Evolutionary conservation across 2,888 invertebrate genomes (phyloP).

Genomic region (Drosophila ezoana): DNA sequence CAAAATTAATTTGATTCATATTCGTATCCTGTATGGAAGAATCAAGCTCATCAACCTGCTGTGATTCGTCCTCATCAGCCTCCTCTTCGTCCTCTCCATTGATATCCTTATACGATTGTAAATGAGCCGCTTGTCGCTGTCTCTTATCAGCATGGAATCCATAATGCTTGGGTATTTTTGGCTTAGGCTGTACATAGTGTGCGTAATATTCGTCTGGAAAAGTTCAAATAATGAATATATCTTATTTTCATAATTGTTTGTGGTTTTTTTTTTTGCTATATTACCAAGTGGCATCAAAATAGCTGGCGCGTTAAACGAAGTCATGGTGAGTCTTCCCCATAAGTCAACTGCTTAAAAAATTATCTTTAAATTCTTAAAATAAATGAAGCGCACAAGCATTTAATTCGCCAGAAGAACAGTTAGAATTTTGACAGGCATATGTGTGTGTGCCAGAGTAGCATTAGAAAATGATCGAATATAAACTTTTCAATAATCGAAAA

Average conservation of each 20-base stretch:
- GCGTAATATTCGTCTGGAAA: slow-evolving; percentile 51
- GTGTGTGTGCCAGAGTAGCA: not conserved
- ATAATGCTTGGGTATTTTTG: slow-evolving; percentile 37
- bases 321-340: slow-evolving; percentile 9
- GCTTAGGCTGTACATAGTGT: slow-evolving; percentile 39
- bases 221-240: not conserved
- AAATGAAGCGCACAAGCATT: not conserved
- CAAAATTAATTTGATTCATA: slow-evolving; percentile 33
- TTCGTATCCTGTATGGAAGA: slow-evolving; percentile 14
- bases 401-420: slow-evolving; percentile 40
- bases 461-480: not conserved
- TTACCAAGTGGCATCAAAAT: slow-evolving; percentile 37
- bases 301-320: not conserved
- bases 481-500: not conserved
- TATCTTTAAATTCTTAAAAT: not conserved
- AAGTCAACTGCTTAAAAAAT: not conserved
- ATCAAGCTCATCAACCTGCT: slow-evolving; percentile 13
- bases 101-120: slow-evolving; percentile 48
- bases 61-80: slow-evolving; percentile 10
- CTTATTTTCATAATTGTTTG: not conserved
- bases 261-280: not conserved
- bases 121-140: slow-evolving; percentile 45
- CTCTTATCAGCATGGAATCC: not conserved
- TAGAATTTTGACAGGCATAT: slow-evolving; percentile 18
- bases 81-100: slow-evolving; percentile 26